Base-by-base conservation (phyloP, 2,797 vertebrate genomes). In the Myotis findleyi region DNA sequence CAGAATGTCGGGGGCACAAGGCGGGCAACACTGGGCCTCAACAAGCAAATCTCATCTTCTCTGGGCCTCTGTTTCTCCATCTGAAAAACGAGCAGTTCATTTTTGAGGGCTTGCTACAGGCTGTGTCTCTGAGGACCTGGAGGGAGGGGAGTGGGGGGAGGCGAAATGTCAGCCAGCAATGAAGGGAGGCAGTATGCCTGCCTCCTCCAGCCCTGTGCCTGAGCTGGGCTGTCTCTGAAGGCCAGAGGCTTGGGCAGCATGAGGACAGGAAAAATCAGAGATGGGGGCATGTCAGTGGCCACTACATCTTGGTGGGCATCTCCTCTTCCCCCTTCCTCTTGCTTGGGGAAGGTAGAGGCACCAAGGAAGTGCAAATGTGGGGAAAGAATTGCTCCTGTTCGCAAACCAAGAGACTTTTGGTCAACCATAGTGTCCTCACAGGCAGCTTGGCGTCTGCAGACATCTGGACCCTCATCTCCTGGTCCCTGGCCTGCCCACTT, bases 1-100 rank as follows among this genome's bases (percentile, higher is more conserved):
- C 6, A 1, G 23, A 0, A 1, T n/a, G 59, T 12, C 20, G 4
- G 0, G 16, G 33, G 36, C 23, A 21, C 33, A 25, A 21, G 82
- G 41, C 2, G 1, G 30, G 51, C 27, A 6, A 36, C 27, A 5
- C 20, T 36, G 69, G 27, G 71, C 57, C 84, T 25, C 77, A 25
- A 36, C 47, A 30, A 71, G 82, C 14, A n/a, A 33, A 25, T 12
- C 33, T 76, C 21, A 7, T 81, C 47, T 41, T 53, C 38, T 38
- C n/a, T 62, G 33, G 44, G 18, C 55, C 89, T 36, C 59, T 38
- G 12, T 87, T 72, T 62, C 69, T 75, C 36, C 36, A 4, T 49
- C 30, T 62, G 51, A 59, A 73, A 73, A 38, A 44, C 20, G 27
- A 66, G 87, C 11, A 11, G 55, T 86, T 75, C 83, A n/a, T 36